phyloP scores from a whole-genome alignment of 2,888 invertebrate species.

The Tiliacea aurago region DNA sequence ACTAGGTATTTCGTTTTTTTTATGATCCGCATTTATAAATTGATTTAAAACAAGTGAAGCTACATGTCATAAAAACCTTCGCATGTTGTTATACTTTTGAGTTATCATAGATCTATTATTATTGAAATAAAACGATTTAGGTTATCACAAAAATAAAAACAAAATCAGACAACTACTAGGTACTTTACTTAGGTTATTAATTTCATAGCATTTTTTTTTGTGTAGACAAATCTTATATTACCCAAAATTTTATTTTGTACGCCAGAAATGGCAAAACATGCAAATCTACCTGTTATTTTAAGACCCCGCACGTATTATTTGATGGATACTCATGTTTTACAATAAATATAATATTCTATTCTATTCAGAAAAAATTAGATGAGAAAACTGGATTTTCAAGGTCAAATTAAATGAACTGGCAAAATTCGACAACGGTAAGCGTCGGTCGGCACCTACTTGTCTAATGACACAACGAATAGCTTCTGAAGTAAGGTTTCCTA shows the following conservation, averaged over 20 bases:
- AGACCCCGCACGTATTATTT: too few species aligned
- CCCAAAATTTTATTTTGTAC: too few species aligned
- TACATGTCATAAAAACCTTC: background rate
- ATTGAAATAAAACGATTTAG: background rate
- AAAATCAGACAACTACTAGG: background rate
- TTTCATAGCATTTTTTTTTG: too few species aligned
- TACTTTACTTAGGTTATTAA: too few species aligned
- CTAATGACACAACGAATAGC: too few species aligned
- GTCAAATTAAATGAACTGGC: constrained; percentile 16
- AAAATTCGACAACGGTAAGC: background rate
- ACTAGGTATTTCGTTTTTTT: background rate
- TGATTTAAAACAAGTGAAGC: background rate
- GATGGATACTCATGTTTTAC: too few species aligned
- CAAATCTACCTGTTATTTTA: too few species aligned
- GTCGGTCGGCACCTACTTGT: background rate
- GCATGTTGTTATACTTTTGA: background rate
- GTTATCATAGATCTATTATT: constrained; percentile 9
- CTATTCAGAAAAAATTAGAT: background rate
- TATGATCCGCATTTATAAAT: too few species aligned
- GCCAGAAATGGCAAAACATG: too few species aligned
- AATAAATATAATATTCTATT: too few species aligned
- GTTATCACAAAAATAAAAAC: background rate
- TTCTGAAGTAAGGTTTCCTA: background rate
- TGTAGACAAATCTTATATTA: too few species aligned
- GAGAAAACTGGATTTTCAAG: background rate